Percentiles rank a stretch among this genome's conserved stretches.
These are phyloP conservation scores for Accipiter virgatus DNA, from an alignment of 2,113 vertebrate species.

Conservation along the genomic window DNA sequence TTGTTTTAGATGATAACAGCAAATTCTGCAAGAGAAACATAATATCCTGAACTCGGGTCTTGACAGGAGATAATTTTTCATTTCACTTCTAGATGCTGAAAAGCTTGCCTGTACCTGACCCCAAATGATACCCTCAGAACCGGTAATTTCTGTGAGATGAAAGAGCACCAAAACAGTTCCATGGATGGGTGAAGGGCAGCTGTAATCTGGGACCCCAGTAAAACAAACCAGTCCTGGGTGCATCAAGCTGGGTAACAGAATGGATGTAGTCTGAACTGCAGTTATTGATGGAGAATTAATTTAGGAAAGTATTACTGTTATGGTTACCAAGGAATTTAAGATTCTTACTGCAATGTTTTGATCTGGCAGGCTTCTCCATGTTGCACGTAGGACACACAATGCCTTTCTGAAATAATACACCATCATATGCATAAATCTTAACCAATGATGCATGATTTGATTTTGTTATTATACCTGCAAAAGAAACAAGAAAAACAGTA, in stretches of 20 bases:
- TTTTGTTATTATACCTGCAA: slow-evolving; percentile 83
- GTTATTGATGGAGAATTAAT: not conserved
- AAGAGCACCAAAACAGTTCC: not conserved
- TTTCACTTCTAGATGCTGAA: not conserved
- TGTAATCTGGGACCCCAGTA: not conserved
- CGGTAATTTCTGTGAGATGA: not conserved
- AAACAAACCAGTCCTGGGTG: not conserved
- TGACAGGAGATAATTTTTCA: not conserved
- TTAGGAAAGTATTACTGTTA: not conserved
- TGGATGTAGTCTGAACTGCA: not conserved
- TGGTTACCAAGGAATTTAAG: not conserved
- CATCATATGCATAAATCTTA: slow-evolving; percentile 83
- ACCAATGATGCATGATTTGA: slow-evolving; percentile 73
- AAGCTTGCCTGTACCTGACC: not conserved
- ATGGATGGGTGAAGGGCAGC: not conserved
- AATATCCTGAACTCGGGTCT: not conserved
- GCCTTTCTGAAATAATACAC: slow-evolving; percentile 80
- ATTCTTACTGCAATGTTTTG: slow-evolving; percentile 91
- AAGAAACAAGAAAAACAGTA: not conserved
- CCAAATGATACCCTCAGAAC: not conserved
- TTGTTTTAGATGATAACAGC: not conserved
- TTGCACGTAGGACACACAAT: slow-evolving; percentile 80
- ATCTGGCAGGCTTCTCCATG: slow-evolving; percentile 88
- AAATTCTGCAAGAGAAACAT: not conserved
- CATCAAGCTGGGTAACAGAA: not conserved